A percentile compares a stretch with the other conserved stretches of the same genome.
Conservation (phyloP, 53 echinoderm and acorn worm genomes). For the Holothuria scabra region DNA sequence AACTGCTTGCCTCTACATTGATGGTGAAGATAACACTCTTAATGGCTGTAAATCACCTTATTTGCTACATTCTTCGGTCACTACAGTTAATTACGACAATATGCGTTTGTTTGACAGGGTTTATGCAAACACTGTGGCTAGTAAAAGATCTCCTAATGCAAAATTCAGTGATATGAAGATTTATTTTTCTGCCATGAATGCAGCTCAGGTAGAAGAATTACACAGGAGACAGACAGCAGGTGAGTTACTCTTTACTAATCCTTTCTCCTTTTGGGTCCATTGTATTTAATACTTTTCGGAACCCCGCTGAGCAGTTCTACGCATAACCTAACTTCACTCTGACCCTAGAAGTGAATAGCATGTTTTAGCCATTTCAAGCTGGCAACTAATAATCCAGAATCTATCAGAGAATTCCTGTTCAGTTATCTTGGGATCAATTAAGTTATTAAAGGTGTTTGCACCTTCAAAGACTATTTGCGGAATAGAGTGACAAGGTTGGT, state of each 20-base stretch:
- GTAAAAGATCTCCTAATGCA: neutral
- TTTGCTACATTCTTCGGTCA: neutral
- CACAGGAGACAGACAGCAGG: conserved; percentile 9
- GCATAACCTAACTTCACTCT: no score
- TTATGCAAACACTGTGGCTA: neutral
- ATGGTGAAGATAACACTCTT: neutral
- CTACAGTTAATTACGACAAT: neutral
- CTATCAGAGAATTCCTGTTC: no score
- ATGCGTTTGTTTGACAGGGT: conserved; percentile 2
- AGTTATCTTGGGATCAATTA: no score
- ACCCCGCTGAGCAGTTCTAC: no score
- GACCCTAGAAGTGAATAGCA: no score
- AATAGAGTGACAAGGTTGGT: no score
- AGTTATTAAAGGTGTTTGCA: no score
- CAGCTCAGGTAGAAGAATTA: neutral
- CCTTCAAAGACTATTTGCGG: no score
- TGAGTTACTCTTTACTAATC: neutral
- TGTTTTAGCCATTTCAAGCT: no score
- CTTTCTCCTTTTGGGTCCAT: no score
- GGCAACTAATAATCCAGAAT: no score
- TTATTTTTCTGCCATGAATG: conserved; percentile 6
- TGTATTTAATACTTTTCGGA: no score
- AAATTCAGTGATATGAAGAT: conserved; percentile 21
- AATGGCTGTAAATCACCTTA: neutral
- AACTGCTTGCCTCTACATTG: conserved; percentile 9